Evolutionary conservation across 1,140 invertebrate genomes (phyloP), one percentile per base, ranked within the genome.

Genomic region (Drosophila yakuba): DNA sequence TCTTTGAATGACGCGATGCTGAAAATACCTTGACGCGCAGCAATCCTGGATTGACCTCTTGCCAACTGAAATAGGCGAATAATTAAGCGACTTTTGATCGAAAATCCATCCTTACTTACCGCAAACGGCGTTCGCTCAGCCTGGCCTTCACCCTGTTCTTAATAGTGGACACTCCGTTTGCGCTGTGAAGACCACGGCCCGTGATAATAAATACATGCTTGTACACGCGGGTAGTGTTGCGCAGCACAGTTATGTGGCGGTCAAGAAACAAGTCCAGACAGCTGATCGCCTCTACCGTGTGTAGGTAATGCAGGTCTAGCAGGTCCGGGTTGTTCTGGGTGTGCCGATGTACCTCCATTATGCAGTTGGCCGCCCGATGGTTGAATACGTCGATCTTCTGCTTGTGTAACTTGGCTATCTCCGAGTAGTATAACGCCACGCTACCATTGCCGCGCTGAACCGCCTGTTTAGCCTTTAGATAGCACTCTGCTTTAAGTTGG

Each of bases 221-320:
- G 54, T 83, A 80, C 64, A 75, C 67, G 78, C 93, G 91, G 38
- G 91, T 80, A 20, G 82, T 82, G 17, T 82, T 79, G 10, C 91
- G 92, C 28, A 96, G 78, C 43, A 93, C 93, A 44, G 91, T 92
- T 28, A 96, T 95, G 64, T 96, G 95, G 14, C 93, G 89, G 82
- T 96, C 95, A 0, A 97, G 90, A 79, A 96, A 97, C 6, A 96
- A 77, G 69, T 96, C 95, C 14, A 98, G 74, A 2, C 94, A 93
- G 55, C 94, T 93, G 10, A 95, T 81, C 0, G 97, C 97, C 92
- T 97, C 97, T 14, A 92, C 90, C 0, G 96, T 95, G 72, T 94
- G 94, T 14, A 97, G 91, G 81, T 95, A 95, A 91, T 98, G 97
- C 0, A 98, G 92, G 92, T 97, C 97, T 1, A 97, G 90, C 0